Evolutionary conservation across 2,113 vertebrate species (phyloP).

Genomic region (Gracilinanus agilis): DNA sequence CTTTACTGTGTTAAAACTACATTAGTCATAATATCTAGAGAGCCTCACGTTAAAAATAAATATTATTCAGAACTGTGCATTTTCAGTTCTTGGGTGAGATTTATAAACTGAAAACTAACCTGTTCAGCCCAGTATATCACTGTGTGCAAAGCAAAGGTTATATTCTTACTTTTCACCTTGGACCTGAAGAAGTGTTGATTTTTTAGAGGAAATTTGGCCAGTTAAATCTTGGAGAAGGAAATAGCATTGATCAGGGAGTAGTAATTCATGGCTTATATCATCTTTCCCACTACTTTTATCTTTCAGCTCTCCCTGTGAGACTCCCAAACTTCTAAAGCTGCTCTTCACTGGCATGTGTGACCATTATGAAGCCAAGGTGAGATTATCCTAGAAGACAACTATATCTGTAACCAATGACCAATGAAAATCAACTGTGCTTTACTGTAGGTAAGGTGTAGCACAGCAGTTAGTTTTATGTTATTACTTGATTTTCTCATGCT

Average conservation of each 20-base stretch:
- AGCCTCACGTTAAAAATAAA: neutral
- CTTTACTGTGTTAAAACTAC: neutral
- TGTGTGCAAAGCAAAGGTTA: neutral
- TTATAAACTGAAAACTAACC: neutral
- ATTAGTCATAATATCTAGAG: neutral
- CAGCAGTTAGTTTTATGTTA: neutral
- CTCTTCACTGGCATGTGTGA: neutral
- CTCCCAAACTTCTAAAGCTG: conserved; percentile 1
- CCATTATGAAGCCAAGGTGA: neutral
- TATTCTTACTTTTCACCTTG: neutral
- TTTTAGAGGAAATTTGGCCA: neutral
- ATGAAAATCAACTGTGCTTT: neutral
- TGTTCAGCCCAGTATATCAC: neutral
- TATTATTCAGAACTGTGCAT: neutral
- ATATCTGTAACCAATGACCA: neutral
- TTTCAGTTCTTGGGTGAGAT: neutral
- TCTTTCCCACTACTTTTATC: neutral
- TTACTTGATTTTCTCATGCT: neutral
- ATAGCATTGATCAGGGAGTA: neutral
- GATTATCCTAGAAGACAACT: neutral
- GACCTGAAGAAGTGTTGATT: neutral
- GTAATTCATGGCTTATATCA: neutral
- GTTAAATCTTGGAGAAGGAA: neutral
- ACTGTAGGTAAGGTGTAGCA: neutral
- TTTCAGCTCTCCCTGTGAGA: neutral